Percentiles rank a stretch among this genome's conserved stretches.
These are phyloP conservation scores for Blera fallax DNA, from an alignment of 2,888 invertebrate genomes.

Conservation along the genomic window DNA sequence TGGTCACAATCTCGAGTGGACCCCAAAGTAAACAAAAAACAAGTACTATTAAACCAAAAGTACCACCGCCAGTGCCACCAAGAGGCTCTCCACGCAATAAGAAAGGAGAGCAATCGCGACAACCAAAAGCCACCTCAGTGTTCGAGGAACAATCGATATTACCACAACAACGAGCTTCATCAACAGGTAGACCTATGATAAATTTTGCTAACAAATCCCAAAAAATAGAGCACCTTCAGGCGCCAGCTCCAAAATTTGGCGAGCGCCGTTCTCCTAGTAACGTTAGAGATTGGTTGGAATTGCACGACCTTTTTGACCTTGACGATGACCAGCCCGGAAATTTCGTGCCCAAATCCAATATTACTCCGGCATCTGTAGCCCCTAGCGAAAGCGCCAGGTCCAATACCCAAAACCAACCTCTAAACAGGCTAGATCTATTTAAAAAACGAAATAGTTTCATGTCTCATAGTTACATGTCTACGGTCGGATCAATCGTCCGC, in stretches of 20 bases:
- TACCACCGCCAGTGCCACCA: constrained; percentile 94
- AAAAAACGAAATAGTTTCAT: constrained; percentile 79
- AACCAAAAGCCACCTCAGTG: constrained; percentile 60
- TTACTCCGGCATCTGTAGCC: constrained; percentile 6
- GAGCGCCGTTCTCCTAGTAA: constrained; percentile 80
- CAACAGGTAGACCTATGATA: constrained; percentile 60
- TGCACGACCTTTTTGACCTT: constrained; percentile 78
- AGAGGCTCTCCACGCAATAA: constrained; percentile 88
- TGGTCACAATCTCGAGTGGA: constrained; percentile 38
- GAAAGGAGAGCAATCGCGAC: constrained; percentile 73
- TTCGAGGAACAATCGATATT: constrained; percentile 77
- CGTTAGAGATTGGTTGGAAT: constrained; percentile 81
- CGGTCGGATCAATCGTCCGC: constrained; percentile 78
- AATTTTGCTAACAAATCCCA: constrained; percentile 50
- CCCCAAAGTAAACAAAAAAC: constrained; percentile 57
- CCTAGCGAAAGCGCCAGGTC: constrained; percentile 42
- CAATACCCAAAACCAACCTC: constrained; percentile 15
- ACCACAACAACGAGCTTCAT: constrained; percentile 69
- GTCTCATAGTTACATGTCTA: constrained; percentile 78
- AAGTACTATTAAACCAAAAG: constrained; percentile 83
- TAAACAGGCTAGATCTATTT: constrained; percentile 70
- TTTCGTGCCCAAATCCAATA: neutral
- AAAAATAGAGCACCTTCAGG: constrained; percentile 74
- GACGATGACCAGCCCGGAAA: constrained; percentile 40
- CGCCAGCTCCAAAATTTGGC: constrained; percentile 78